These are phyloP conservation scores for Archivesica marissinica DNA, from an alignment of 1,140 invertebrate species.

Conservation along the genomic window DNA sequence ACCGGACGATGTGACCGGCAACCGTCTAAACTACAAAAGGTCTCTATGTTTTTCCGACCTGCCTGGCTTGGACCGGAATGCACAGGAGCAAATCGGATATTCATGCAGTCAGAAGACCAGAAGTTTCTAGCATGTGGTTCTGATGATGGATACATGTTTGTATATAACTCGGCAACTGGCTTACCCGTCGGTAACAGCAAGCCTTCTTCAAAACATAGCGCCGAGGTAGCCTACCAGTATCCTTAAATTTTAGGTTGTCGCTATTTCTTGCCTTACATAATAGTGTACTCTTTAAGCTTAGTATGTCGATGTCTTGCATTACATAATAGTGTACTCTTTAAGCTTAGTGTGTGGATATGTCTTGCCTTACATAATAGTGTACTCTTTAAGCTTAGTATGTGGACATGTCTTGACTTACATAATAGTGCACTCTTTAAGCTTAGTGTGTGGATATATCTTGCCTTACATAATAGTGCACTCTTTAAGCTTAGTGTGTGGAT, in stretches of 20 bases:
- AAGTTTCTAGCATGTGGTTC: constrained; percentile 70
- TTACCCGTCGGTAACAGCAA: constrained; percentile 69
- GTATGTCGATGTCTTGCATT: not conserved
- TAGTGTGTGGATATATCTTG: too few species aligned
- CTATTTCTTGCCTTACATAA: not conserved
- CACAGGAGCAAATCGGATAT: constrained; percentile 63
- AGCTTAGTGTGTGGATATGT: not conserved
- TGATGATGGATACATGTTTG: constrained; percentile 77
- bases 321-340: not conserved
- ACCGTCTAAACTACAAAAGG: constrained; percentile 62
- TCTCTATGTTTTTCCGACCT: constrained; percentile 73
- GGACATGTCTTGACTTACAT: not conserved
- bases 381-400: not conserved
- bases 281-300: not conserved
- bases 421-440: too few species aligned
- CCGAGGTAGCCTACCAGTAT: constrained; percentile 58
- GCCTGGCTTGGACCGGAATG: constrained; percentile 63
- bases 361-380: not conserved
- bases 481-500: too few species aligned
- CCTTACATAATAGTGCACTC: too few species aligned
- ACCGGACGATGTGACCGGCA: constrained; percentile 77
- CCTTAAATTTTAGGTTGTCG: not conserved
- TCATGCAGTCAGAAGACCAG: constrained; percentile 44
- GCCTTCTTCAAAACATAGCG: constrained; percentile 71
- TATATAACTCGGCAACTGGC: constrained; percentile 70